Conservation (phyloP, 2,888 invertebrate species). For the Volucella bombylans region DNA sequence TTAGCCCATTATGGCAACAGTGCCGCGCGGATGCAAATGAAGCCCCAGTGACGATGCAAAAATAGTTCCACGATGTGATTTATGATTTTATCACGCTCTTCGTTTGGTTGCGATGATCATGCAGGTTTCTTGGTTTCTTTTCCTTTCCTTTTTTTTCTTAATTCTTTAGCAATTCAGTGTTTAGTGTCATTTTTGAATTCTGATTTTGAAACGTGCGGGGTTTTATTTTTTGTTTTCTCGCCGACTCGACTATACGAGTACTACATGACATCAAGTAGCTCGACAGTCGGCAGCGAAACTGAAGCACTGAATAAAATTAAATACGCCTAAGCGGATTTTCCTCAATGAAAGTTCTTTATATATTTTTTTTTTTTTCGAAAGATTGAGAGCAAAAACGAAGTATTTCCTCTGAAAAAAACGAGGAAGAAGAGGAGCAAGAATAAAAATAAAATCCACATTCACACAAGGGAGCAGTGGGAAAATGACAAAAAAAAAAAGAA, state of each 20-base stretch:
- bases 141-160: conserved; percentile 1
- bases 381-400: conserved; percentile 9
- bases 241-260: neutral
- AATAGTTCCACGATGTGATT: conserved; percentile 69
- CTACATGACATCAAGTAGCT: no score
- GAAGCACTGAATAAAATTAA: neutral
- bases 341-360: conserved; percentile 52
- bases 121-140: conserved; percentile 40
- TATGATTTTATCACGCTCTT: conserved; percentile 54
- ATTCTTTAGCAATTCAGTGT: neutral
- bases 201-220: neutral
- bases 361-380: conserved; percentile 7
- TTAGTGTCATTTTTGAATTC: conserved; percentile 21
- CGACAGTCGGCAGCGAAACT: neutral
- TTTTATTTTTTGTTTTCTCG: neutral
- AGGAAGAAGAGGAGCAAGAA: neutral
- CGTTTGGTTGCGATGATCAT: conserved; percentile 44
- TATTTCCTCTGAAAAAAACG: neutral
- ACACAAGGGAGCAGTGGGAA: no score
- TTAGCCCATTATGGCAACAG: neutral
- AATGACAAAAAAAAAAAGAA: neutral
- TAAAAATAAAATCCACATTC: conserved; percentile 27
- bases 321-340: conserved; percentile 34
- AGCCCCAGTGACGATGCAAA: conserved; percentile 65
- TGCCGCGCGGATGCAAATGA: conserved; percentile 66